Base-by-base conservation (phyloP, 2,113 vertebrate species). In the Nothobranchius furzeri region DNA sequence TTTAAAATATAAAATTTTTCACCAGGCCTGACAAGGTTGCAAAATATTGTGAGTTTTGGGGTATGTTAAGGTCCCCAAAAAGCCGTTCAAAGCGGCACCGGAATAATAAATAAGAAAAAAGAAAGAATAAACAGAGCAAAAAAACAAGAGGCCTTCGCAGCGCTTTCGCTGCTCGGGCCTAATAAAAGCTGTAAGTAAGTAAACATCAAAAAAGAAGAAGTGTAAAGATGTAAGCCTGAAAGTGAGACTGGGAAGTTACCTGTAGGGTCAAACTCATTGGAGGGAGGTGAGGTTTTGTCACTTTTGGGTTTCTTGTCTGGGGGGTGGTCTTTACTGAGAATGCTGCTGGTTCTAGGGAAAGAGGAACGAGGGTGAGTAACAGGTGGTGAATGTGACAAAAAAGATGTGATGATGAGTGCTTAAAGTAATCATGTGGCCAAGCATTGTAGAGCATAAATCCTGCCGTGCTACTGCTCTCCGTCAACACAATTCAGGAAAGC, bases 281-380 rank as follows among this genome's bases (percentile, higher is more conserved):
- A 84, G 68, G 84, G 70, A 83, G 81, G 66, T 48, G 85, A 71
- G 47, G 81, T 60, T 85, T 91, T 91, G 49, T 98, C 95, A 68
- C 95, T 95, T 94, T 95, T 96, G 90, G 95, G 93, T 78, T 96
- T 98, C 94, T 96, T 97, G 92, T 99, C 96, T 40, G 96, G 94
- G 81, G 96, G 95, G 87, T 94, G 95, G 90, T 98, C 96, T 94
- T 94, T 95, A 87, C 90, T 96, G 92, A 98, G 94, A 93, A 97
- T 94, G 93, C 95, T 97, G 93, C 94, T 94, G 81, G 94, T 95
- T 94, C 97, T 98, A 88, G 30, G 88, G 67, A 84, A 88, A 93
- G 15, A 85, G 82, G 75, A 68, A 76, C 25, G 52, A 24, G 6
- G 9, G 64, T 64, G 48, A 72, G 55, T 60, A 60, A 67, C 36